These are phyloP conservation scores for Nanorana parkeri DNA, from an alignment of 2,113 vertebrate genomes.

Conservation along the genomic window DNA sequence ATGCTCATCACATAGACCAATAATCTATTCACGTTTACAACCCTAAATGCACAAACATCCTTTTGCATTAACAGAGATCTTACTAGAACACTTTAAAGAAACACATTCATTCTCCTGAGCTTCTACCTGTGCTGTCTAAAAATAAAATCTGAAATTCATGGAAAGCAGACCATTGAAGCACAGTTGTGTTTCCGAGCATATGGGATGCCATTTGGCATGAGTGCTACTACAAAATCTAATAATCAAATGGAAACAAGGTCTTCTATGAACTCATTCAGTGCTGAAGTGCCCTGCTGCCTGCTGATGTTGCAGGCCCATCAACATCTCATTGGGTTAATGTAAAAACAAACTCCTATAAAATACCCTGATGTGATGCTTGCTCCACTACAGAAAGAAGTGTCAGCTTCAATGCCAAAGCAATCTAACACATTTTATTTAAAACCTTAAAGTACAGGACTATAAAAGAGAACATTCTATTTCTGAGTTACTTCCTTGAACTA, in stretches of 20 bases:
- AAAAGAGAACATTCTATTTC: not conserved
- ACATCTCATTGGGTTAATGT: constrained; percentile 5
- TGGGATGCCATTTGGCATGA: constrained; percentile 52
- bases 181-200: constrained; percentile 20
- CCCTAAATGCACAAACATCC: not conserved
- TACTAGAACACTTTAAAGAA: not conserved
- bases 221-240: constrained; percentile 48
- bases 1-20: not conserved
- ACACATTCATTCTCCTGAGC: not conserved
- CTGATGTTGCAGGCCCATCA: constrained; percentile 8
- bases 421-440: not conserved
- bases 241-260: constrained; percentile 22
- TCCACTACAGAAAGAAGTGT: not conserved
- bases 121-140: constrained; percentile 28
- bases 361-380: too few species aligned
- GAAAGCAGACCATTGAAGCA: constrained; percentile 41
- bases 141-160: constrained; percentile 38
- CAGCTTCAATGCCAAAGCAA: not conserved
- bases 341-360: not conserved
- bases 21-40: not conserved
- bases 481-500: constrained; percentile 33
- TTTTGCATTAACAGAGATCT: not conserved
- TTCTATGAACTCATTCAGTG: constrained; percentile 41
- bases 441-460: not conserved
- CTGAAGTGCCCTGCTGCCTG: constrained; percentile 33